A percentile compares a stretch with the other conserved stretches of the same genome.
These are phyloP conservation scores for Chamaedrilus cognettii DNA, from an alignment of 2,888 invertebrate genomes.

Conservation along the genomic window DNA sequence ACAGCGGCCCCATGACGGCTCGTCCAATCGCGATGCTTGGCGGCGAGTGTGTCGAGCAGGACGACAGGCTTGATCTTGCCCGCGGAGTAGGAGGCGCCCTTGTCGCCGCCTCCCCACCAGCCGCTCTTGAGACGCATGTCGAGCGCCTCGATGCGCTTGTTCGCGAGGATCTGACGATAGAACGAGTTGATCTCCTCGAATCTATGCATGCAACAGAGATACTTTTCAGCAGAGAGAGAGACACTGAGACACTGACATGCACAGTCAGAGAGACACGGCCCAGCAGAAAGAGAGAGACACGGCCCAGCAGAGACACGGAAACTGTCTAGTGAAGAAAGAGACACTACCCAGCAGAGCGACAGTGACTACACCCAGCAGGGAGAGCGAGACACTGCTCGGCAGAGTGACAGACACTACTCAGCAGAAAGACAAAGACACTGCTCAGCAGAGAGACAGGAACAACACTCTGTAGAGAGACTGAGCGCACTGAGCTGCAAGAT, in stretches of 20 bases:
- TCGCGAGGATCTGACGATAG: constrained; percentile 37
- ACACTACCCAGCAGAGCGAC: no score
- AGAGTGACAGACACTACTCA: no score
- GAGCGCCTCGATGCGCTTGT: constrained; percentile 37
- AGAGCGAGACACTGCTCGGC: no score
- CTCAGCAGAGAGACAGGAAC: no score
- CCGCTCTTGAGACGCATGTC: constrained; percentile 41
- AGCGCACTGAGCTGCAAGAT: no score
- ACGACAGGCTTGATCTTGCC: constrained; percentile 38
- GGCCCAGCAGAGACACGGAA: background rate
- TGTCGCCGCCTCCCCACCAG: constrained; percentile 39
- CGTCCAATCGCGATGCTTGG: constrained; percentile 34
- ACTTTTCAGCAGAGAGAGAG: no score
- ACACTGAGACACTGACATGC: no score
- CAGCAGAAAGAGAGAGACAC: background rate
- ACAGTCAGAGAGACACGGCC: background rate
- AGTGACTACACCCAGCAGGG: no score
- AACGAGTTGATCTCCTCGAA: constrained; percentile 36
- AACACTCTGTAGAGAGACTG: no score
- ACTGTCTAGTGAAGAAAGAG: no score
- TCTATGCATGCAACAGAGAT: constrained; percentile 15
- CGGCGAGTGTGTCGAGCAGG: constrained; percentile 30
- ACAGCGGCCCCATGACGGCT: constrained; percentile 26
- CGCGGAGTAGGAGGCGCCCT: constrained; percentile 37
- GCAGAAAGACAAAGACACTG: no score